Percentiles rank a stretch among this genome's conserved stretches.
Evolutionary conservation across 1,140 invertebrate genomes (phyloP).

Genomic region (Drepana arcuata): DNA sequence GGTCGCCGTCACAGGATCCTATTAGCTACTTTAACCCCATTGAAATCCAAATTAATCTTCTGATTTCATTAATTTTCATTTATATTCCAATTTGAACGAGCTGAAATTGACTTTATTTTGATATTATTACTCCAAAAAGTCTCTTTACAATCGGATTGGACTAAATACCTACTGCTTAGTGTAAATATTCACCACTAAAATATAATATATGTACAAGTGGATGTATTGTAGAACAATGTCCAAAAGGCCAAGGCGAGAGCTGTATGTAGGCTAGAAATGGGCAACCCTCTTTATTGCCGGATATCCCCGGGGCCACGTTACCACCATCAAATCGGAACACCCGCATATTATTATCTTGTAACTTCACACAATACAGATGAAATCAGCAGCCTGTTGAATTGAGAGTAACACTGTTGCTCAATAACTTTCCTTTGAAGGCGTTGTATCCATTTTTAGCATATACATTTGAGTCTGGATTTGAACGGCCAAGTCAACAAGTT

Average conservation of each 20-base stretch:
- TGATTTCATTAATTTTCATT: conserved; percentile 13
- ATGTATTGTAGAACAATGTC: too few relatives aligned
- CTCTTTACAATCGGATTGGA: too few relatives aligned
- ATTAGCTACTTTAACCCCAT: conserved; percentile 6
- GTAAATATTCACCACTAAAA: too few relatives aligned
- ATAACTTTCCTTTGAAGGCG: too few relatives aligned
- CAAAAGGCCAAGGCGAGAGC: neutral
- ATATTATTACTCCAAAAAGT: neutral
- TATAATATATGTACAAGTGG: too few relatives aligned
- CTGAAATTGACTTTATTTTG: neutral
- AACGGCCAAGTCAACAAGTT: too few relatives aligned
- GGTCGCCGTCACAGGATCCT: too few relatives aligned
- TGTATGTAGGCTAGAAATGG: neutral
- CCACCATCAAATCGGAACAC: conserved; percentile 24
- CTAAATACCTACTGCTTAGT: too few relatives aligned
- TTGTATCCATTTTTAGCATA: too few relatives aligned
- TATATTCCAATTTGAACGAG: conserved; percentile 5
- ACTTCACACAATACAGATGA: conserved; percentile 25
- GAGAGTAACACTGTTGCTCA: too few relatives aligned
- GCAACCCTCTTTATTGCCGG: conserved; percentile 29
- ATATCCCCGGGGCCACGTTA: conserved; percentile 24
- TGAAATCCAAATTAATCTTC: conserved; percentile 17
- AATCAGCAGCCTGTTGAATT: conserved; percentile 27
- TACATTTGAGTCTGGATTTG: too few relatives aligned
- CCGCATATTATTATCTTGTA: conserved; percentile 32